Evolutionary conservation across 2,797 vertebrate species (phyloP), one percentile per base, ranked within the genome.

Genomic region (Moxostoma hubbsi): DNA sequence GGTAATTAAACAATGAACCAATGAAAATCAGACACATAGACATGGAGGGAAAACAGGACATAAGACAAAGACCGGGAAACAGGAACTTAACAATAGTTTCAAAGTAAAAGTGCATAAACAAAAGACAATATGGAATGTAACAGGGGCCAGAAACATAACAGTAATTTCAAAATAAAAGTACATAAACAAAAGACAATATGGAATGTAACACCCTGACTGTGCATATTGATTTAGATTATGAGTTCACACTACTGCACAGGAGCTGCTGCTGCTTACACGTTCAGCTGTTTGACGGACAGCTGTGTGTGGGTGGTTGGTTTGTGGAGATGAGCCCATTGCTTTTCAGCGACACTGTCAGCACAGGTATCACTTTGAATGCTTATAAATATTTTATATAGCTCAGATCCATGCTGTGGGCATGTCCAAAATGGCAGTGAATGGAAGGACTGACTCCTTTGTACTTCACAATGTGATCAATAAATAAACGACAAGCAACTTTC

Each of bases 371-470:
- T 83, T 81, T 84, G 81, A 86, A 85, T 79, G 50, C 61, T 53
- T 75, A 82, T 87, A 77, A 80, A 88, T 88, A 84, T 85, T 87
- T 87, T 45, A 85, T 86, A 67, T 64, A 46, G 61, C 80, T 82
- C 15, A 61, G 68, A 84, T 81, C 81, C 80, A 64, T 64, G 76
- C 81, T 71, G 63, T 63, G 75, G 85, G 86, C 83, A 74, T 50
- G 54, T 82, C 62, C 64, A 83, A 75, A 62, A 43, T 69, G 79
- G 57, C 70, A 63, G 54, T 50, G 54, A 80, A 61, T 10, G 7
- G 36, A 50, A 79, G 71, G 65, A 54, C 80, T n/a, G 65, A 53
- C 77, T 83, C 58, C 79, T 85, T 82, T 80, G 83, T 81, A 77
- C 84, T 84, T 78, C 61, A 47, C 63, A 79, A 78, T 57, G 67